These are phyloP conservation scores for Sinonovacula constricta DNA, from an alignment of 1,140 invertebrate genomes.

Conservation along the genomic window DNA sequence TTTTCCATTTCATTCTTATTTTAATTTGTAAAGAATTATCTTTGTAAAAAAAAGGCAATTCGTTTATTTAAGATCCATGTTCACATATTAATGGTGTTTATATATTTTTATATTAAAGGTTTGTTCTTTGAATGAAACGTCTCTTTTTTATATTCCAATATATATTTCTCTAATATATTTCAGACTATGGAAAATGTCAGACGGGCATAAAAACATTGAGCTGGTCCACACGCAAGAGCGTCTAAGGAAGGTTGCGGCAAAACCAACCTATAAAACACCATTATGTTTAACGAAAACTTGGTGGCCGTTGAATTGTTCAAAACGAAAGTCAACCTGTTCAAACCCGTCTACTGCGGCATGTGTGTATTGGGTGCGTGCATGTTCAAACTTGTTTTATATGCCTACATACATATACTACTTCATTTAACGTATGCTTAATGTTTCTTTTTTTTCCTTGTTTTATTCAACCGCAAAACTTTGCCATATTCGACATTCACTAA, in stretches of 20 bases:
- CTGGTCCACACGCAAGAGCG: constrained; percentile 24
- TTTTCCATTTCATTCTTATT: too few relatives aligned
- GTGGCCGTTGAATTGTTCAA: constrained; percentile 54
- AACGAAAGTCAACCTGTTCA: constrained; percentile 51
- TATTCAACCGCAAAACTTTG: not conserved
- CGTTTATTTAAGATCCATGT: too few relatives aligned
- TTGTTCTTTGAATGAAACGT: too few relatives aligned
- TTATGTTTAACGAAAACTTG: constrained; percentile 60
- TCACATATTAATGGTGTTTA: too few relatives aligned
- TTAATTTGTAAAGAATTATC: too few relatives aligned
- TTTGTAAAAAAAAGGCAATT: too few relatives aligned
- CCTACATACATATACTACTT: too few relatives aligned
- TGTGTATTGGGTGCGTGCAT: constrained; percentile 58
- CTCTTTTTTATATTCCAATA: too few relatives aligned
- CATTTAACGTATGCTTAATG: not conserved
- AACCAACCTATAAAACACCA: too few relatives aligned
- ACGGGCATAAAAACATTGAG: constrained; percentile 16
- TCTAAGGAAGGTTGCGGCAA: constrained; percentile 62
- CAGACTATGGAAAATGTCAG: constrained; percentile 13
- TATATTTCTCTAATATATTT: too few relatives aligned
- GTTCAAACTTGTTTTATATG: not conserved
- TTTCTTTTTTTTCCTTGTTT: not conserved
- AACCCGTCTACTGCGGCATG: constrained; percentile 64
- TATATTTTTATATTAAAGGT: too few relatives aligned
- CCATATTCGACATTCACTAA: too few relatives aligned